Evolutionary conservation across 1,140 invertebrate genomes (phyloP), one percentile per base, ranked within the genome.

Genomic region (Leptestheria dahalacensis): DNA sequence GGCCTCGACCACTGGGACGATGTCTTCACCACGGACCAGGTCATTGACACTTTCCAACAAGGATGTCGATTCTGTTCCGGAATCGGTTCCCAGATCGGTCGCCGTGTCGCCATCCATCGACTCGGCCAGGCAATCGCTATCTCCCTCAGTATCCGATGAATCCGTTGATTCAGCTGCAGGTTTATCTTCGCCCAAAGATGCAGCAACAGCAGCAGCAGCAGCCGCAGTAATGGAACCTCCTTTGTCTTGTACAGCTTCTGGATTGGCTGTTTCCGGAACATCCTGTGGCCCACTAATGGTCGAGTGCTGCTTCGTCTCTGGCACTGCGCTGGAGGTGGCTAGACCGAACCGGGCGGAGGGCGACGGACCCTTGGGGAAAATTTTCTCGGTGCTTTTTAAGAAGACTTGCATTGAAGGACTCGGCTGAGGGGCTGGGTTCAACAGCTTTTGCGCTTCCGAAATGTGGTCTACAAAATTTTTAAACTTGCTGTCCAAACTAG

Each of bases 391-490:
- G 4, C 74, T 74, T 61, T 80, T 75, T 0, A 83, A 68, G 66
- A 86, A 84, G 1, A 80, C 81, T 65, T 84, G 81, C 83, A 86
- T 86, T 20, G 80, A 79, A 1, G 83, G 78, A 68, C 82, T 84
- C 6, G 84, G 82, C 61, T 83, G 79, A 0, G 82, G 76, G 0
- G 87, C 84, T 0, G 87, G 86, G 70, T 89, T 85, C 33, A 92
- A 68, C 60, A 91, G 71, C 66, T 91, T 91, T 67, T 93, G 89
- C 64, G 88, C 85, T 68, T 91, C 88, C 1, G 87, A 88, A 60
- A 92, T 91, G 58, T 83, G 85, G 25, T 84, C 86, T 41, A 87
- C 80, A 62, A 91, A 82, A 50, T 80, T 85, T 70, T 86, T 82
- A 49, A 92, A 78, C 66, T 85, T 84, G 1, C 84, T 86, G 66